Evolutionary conservation across 2,888 invertebrate species (phyloP).

Genomic region (Chrysolina haemoptera): DNA sequence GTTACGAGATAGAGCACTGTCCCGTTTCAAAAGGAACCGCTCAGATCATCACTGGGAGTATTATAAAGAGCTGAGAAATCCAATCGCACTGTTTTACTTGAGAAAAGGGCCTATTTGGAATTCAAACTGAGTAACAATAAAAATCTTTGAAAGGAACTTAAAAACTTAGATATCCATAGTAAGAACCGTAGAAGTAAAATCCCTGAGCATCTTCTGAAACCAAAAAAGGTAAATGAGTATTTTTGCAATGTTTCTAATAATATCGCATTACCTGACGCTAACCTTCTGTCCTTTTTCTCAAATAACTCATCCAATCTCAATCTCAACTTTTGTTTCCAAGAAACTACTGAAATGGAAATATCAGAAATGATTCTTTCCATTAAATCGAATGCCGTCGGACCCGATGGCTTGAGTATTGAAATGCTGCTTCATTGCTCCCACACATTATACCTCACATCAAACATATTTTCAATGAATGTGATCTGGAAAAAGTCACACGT

Average conservation of each 20-base stretch:
- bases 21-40: no score
- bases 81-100: no score
- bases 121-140: neutral
- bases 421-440: neutral
- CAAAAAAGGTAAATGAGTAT: neutral
- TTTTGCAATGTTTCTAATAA: neutral
- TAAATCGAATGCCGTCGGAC: constrained; percentile 3
- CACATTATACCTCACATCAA: no score
- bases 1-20: no score
- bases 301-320: neutral
- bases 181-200: neutral
- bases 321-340: neutral
- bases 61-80: no score
- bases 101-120: neutral
- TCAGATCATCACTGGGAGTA: no score
- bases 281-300: neutral
- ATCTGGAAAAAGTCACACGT: no score
- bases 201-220: neutral
- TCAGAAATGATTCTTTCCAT: neutral
- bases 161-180: constrained; percentile 3
- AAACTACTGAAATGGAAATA: neutral
- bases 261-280: neutral
- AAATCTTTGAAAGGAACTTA: neutral
- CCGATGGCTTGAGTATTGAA: constrained; percentile 2
- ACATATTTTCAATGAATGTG: no score